Conservation (phyloP, 2,113 vertebrate genomes). For the Zeus faber region DNA sequence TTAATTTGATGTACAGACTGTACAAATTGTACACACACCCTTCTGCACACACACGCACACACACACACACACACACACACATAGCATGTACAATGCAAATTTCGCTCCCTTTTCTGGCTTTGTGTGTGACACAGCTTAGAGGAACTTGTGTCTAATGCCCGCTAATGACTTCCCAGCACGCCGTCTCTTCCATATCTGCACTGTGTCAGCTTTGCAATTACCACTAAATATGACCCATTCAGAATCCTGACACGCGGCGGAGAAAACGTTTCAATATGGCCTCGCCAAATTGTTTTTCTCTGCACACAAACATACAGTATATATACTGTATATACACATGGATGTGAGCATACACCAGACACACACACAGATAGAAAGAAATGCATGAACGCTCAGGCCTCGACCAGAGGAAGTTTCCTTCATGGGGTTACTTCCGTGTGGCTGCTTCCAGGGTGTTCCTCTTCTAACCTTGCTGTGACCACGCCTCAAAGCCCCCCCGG, state of each 20-base stretch:
- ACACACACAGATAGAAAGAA: constrained; percentile 10
- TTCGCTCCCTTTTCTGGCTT: too few species aligned
- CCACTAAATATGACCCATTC: constrained; percentile 10
- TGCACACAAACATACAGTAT: not conserved
- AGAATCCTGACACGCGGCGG: too few species aligned
- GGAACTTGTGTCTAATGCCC: constrained; percentile 11
- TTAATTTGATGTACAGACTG: too few species aligned
- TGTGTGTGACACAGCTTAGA: too few species aligned
- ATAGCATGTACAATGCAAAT: too few species aligned
- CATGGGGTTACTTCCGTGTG: constrained; percentile 35
- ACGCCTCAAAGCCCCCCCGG: constrained; percentile 48
- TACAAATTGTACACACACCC: too few species aligned
- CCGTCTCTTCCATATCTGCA: constrained; percentile 12
- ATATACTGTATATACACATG: constrained; percentile 16
- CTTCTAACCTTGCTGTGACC: constrained; percentile 45
- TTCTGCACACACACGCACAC: too few species aligned
- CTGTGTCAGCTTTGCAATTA: constrained; percentile 19
- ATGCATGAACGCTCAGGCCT: too few species aligned
- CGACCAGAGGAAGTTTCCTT: too few species aligned
- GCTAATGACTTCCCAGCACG: constrained; percentile 29
- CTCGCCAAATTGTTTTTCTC: too few species aligned
- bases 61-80: constrained; percentile 1
- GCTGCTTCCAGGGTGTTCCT: constrained; percentile 37
- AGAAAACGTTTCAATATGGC: too few species aligned
- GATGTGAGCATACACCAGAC: not conserved